phyloP scores from a whole-genome alignment of 53 echinoderm and acorn worm genomes.

The Henricia sp. region DNA sequence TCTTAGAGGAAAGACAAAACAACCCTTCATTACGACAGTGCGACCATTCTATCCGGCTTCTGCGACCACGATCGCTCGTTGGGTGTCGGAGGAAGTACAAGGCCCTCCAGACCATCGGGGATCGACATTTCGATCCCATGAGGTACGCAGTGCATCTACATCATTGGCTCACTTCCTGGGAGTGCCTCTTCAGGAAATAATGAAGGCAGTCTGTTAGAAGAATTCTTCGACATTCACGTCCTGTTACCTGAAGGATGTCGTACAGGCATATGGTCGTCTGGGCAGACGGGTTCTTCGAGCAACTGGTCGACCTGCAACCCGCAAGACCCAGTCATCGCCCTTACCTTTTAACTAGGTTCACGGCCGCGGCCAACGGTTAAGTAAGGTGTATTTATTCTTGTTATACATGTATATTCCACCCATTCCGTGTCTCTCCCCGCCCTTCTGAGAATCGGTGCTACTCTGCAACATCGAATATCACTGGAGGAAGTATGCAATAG shows the following conservation, averaged over 20 bases:
- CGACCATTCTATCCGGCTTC: conserved; percentile 8
- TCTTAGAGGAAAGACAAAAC: background rate
- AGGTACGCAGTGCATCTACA: background rate
- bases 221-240: background rate
- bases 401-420: too few relatives aligned
- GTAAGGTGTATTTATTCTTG: too few relatives aligned
- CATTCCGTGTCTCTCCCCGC: too few relatives aligned
- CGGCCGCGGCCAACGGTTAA: too few relatives aligned
- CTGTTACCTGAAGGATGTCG: background rate
- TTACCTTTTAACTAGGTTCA: too few relatives aligned
- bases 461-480: too few relatives aligned
- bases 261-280: background rate
- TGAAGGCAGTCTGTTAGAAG: conserved; percentile 4
- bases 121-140: background rate
- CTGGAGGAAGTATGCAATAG: too few relatives aligned
- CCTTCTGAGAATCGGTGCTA: background rate
- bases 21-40: background rate
- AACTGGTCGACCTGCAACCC: background rate
- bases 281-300: background rate
- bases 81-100: background rate
- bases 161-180: background rate
- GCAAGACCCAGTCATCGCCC: background rate
- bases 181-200: background rate
- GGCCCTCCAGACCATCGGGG: background rate
- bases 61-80: conserved; percentile 10